Percentiles rank a stretch among this genome's conserved stretches.
Conservation (phyloP, 2,113 vertebrate species). For the Thunnus maccoyii region DNA sequence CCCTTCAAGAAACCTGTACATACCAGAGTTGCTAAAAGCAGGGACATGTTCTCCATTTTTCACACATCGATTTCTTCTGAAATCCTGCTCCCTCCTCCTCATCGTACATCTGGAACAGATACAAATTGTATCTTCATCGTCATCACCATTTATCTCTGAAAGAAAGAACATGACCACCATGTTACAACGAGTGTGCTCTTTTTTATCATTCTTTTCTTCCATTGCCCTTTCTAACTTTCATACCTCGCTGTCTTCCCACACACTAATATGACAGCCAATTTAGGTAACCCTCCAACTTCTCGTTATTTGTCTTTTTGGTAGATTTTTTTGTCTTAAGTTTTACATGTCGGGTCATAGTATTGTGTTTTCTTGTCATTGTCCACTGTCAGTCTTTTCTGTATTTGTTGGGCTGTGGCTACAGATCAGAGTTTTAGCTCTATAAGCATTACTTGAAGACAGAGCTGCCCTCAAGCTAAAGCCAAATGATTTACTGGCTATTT, state of each 20-base stretch:
- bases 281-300: slow-evolving; percentile 48
- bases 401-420: slow-evolving; percentile 47
- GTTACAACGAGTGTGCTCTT: slow-evolving; percentile 26
- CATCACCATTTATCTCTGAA: slow-evolving; percentile 44
- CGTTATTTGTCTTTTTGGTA: slow-evolving; percentile 61
- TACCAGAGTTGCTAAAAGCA: slow-evolving; percentile 44
- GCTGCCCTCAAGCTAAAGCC: not conserved
- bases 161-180: slow-evolving; percentile 47
- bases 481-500: not conserved
- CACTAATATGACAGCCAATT: slow-evolving; percentile 67
- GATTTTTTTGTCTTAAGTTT: slow-evolving; percentile 47
- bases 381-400: slow-evolving; percentile 51
- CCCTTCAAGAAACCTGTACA: slow-evolving; percentile 23
- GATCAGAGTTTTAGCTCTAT: slow-evolving; percentile 16
- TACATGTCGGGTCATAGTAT: slow-evolving; percentile 63
- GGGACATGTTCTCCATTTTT: slow-evolving; percentile 61
- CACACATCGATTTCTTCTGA: slow-evolving; percentile 61
- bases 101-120: slow-evolving; percentile 45
- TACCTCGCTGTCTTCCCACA: slow-evolving; percentile 45
- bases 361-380: slow-evolving; percentile 55
- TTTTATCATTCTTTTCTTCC: slow-evolving; percentile 51
- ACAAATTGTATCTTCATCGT: slow-evolving; percentile 43
- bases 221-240: slow-evolving; percentile 58
- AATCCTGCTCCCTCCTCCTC: slow-evolving; percentile 51
- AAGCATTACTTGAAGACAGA: not conserved